Conservation (phyloP, 2,113 vertebrate genomes). For the Notothenia coriiceps region DNA sequence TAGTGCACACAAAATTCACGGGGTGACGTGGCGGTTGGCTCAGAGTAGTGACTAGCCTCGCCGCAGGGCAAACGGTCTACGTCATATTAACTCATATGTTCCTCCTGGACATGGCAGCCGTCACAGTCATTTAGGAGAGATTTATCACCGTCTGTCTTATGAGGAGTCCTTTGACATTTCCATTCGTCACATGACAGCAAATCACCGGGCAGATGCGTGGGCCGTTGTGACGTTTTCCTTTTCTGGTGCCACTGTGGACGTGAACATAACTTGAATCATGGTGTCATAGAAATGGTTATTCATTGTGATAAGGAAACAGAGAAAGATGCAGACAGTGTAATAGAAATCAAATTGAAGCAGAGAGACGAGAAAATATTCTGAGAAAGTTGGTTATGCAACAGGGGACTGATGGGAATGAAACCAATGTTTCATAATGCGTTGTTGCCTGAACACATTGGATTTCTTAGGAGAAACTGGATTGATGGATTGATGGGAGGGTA, state of each 20-base stretch:
- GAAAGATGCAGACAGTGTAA: background rate
- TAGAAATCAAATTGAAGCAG: background rate
- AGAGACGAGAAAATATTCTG: background rate
- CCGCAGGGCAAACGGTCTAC: background rate
- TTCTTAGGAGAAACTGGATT: background rate
- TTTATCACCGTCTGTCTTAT: slow-evolving; percentile 49
- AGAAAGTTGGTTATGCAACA: slow-evolving; percentile 1
- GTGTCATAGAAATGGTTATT: slow-evolving; percentile 24
- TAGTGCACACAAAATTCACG: slow-evolving; percentile 10
- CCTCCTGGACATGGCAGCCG: slow-evolving; percentile 52
- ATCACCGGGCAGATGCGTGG: slow-evolving; percentile 25
- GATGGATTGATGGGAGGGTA: background rate
- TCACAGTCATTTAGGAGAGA: slow-evolving; percentile 67
- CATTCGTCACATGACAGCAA: slow-evolving; percentile 63
- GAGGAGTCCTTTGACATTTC: slow-evolving; percentile 58
- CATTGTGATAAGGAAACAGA: background rate
- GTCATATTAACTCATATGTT: slow-evolving; percentile 57
- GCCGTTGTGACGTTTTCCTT: slow-evolving; percentile 15
- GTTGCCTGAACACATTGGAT: background rate
- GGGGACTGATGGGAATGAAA: slow-evolving; percentile 11
- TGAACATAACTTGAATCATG: slow-evolving; percentile 25
- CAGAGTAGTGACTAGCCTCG: background rate
- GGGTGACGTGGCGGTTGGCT: slow-evolving; percentile 30
- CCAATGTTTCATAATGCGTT: slow-evolving; percentile 13
- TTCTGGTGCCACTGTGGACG: background rate